phyloP scores from a whole-genome alignment of 2,888 invertebrate species.

The Cistogaster globosa region DNA sequence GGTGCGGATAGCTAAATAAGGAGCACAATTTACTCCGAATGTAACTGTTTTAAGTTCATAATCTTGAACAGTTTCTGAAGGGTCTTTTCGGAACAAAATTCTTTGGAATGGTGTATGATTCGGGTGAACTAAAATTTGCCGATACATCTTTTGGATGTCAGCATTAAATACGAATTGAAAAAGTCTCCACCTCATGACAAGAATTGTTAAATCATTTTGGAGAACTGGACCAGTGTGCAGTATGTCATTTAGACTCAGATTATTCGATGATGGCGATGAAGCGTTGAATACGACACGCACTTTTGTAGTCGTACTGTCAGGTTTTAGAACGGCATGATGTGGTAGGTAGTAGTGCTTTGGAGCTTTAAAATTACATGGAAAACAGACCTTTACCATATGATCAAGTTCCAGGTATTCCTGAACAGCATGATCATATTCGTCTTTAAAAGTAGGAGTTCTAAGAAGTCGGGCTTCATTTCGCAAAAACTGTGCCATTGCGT shows the following conservation, averaged over 20 bases:
- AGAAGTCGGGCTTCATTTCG: neutral
- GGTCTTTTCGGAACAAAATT: slow-evolving; percentile 2
- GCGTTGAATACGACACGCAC: slow-evolving; percentile 34
- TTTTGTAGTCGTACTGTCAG: slow-evolving; percentile 39
- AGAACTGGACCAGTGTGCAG: slow-evolving; percentile 17
- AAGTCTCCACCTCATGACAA: slow-evolving; percentile 45
- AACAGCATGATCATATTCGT: slow-evolving; percentile 24
- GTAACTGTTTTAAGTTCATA: slow-evolving; percentile 14
- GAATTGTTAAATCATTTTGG: too few species aligned
- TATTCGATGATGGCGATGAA: slow-evolving; percentile 18
- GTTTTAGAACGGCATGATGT: slow-evolving; percentile 27
- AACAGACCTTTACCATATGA: slow-evolving; percentile 10
- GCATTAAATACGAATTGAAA: slow-evolving; percentile 28
- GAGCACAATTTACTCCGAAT: slow-evolving; percentile 18
- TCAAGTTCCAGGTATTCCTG: slow-evolving; percentile 19
- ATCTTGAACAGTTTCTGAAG: too few species aligned
- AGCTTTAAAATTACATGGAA: too few species aligned
- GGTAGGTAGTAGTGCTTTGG: too few species aligned
- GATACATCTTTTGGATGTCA: slow-evolving; percentile 29
- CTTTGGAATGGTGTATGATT: slow-evolving; percentile 14
- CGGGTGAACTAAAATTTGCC: slow-evolving; percentile 9
- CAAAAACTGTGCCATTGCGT: slow-evolving; percentile 1
- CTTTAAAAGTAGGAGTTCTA: neutral
- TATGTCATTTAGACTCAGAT: slow-evolving; percentile 9
- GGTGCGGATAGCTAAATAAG: slow-evolving; percentile 22